Evolutionary conservation across 2,797 vertebrate genomes (phyloP), one percentile per base, ranked within the genome.

Genomic region (Rhinogobio ventralis): DNA sequence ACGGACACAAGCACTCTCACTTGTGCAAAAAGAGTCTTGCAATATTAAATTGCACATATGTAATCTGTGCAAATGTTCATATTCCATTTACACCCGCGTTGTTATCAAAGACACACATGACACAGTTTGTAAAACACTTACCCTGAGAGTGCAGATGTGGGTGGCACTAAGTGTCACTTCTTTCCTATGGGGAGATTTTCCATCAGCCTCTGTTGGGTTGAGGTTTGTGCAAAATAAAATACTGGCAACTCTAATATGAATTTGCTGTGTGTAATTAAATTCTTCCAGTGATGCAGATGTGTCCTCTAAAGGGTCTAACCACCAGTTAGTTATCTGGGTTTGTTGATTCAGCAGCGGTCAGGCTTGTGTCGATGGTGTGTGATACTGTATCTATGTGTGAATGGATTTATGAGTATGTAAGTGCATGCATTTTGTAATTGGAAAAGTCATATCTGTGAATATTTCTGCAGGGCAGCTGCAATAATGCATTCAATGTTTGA

Each of bases 141-240:
- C 86, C 86, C 95, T 95, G 95, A 95, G 95, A 95, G 96, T 93
- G 91, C 91, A 91, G 89, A 94, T 94, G 97, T 97, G 94, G 97
- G 97, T 93, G 95, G 95, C 91, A 92, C 92, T 91, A 93, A 95
- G 95, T 95, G 95, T 96, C 92, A 92, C 90, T 89, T 89, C 94
- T 95, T 96, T 96, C 97, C 94, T 97, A 96, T 95, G 96, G 95
- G 96, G 96, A 97, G 93, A 97, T 96, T 97, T 99, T 99, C 97
- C 97, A 95, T 95, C 96, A 94, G 94, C 92, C 93, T 93, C 90
- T 90, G 82, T 88, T 81, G 82, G 84, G 89, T 87, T 82, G 88
- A 90, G 86, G 79, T 60, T 45, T 84, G 86, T 79, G 71, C 82
- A 82, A 88, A 89, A 79, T 83, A 77, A 73, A 87, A 77, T 87